Conservation (phyloP, 2,797 vertebrate genomes). For the Coregonus sp. region DNA sequence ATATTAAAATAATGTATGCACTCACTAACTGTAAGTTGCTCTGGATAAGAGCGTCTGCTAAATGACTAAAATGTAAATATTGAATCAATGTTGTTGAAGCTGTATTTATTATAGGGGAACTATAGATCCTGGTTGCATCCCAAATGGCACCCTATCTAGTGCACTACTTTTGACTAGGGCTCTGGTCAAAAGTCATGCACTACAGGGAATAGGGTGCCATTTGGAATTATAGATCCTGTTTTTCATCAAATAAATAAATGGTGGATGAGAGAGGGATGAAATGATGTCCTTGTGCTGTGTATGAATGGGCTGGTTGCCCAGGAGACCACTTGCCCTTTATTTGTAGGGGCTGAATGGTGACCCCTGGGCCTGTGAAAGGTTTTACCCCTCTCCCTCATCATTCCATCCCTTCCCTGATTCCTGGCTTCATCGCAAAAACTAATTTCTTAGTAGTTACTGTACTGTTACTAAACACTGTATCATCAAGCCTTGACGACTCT, state of each 20-base stretch:
- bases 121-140: no score
- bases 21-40: no score
- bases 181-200: no score
- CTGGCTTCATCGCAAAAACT: conserved; percentile 2
- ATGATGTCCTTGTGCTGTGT: neutral
- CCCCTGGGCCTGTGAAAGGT: conserved; percentile 43
- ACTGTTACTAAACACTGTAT: neutral
- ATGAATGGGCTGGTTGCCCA: conserved; percentile 38
- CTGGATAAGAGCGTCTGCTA: no score
- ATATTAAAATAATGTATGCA: no score
- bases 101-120: neutral
- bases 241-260: no score
- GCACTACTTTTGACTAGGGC: no score
- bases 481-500: neutral
- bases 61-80: neutral
- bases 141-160: no score
- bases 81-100: neutral
- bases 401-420: neutral
- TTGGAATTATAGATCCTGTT: no score
- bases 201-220: no score
- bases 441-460: neutral
- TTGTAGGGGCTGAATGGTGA: conserved; percentile 46
- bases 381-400: conserved; percentile 20
- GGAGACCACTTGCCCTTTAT: conserved; percentile 54
- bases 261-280: no score